Base-by-base conservation (phyloP, 2,797 vertebrate genomes). In the Melanogrammus aeglefinus region DNA sequence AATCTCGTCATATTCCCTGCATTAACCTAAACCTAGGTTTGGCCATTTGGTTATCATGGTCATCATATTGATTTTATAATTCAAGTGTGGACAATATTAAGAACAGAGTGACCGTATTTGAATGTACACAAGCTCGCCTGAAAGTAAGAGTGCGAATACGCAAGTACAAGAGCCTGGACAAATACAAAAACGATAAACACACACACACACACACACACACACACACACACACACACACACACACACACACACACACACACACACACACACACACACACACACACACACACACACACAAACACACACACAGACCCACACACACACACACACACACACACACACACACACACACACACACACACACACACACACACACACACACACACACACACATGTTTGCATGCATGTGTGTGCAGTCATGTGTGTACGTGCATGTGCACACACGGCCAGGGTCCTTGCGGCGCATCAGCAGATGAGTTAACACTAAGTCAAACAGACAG, bases 401-500 rank as follows among this genome's bases (percentile, higher is more conserved):
- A 2, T 29, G 29, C 16, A 13, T 63, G 57, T 63, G 57, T 13
- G 29, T 33, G 14, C 27, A 14, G 7, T 5, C 69, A 31, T 33
- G 29, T 33, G 27, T 33, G 27, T 33, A 16, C 27, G 14, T 33
- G 29, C 10, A 14, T 16, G 69, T 71, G 69, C 69, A 21, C 10
- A 71, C 27, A 33, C 24, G 33, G 24, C 9, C 0, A n/a, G 2
- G 38, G 74, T 72, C 73, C 86, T 83, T 0, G 77, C 27, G 80
- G 87, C 78, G 2, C 70, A 75, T 81, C 72, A 80, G 86, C 78
- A 84, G 79, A 85, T 84, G 84, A 88, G 81, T 84, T 83, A 89
- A 89, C 85, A 82, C 82, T 90, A 86, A 88, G 74, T 86, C 80
- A 83, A 89, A 89, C 86, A 80, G 87, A 90, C 85, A 90, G 86